Percentiles rank a stretch among this genome's conserved stretches.
These are phyloP conservation scores for Temnothorax unifasciatus DNA, from an alignment of 2,888 invertebrate species.

Conservation along the genomic window DNA sequence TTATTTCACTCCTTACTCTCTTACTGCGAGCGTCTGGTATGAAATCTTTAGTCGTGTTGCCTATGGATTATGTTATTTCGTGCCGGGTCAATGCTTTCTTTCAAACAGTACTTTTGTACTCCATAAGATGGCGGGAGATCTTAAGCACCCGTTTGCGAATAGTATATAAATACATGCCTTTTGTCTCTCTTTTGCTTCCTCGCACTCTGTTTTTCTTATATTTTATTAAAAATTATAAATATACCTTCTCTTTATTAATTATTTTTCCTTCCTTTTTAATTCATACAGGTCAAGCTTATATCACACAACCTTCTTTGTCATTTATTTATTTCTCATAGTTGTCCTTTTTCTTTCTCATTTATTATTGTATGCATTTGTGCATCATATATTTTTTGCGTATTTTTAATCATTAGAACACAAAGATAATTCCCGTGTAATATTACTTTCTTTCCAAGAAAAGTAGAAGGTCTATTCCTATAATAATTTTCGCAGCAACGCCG, in stretches of 20 bases:
- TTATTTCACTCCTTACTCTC: conserved; percentile 47
- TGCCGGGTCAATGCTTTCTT: conserved; percentile 50
- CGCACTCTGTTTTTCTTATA: not conserved
- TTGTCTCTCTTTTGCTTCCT: not conserved
- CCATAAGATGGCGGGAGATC: conserved; percentile 24
- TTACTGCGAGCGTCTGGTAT: conserved; percentile 43
- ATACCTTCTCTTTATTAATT: not conserved
- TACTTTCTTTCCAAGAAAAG: not conserved
- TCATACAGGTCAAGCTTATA: not conserved
- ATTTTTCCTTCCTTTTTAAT: not conserved
- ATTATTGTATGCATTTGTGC: not conserved
- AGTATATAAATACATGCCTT: conserved; percentile 19
- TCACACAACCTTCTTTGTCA: not conserved
- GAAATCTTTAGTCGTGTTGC: conserved; percentile 50
- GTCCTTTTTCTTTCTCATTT: not conserved
- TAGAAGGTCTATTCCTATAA: not conserved
- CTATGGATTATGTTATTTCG: conserved; percentile 54
- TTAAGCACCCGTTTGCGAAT: conserved; percentile 43
- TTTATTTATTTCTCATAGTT: not conserved
- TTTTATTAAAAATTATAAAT: not conserved
- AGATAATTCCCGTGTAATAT: not conserved
- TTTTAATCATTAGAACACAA: not conserved
- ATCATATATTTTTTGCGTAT: not conserved
- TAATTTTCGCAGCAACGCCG: not conserved
- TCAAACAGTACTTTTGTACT: conserved; percentile 41